A percentile compares a stretch with the other conserved stretches of the same genome.
Conservation (phyloP, 2,888 invertebrate species). For the Cantharis nigra region DNA sequence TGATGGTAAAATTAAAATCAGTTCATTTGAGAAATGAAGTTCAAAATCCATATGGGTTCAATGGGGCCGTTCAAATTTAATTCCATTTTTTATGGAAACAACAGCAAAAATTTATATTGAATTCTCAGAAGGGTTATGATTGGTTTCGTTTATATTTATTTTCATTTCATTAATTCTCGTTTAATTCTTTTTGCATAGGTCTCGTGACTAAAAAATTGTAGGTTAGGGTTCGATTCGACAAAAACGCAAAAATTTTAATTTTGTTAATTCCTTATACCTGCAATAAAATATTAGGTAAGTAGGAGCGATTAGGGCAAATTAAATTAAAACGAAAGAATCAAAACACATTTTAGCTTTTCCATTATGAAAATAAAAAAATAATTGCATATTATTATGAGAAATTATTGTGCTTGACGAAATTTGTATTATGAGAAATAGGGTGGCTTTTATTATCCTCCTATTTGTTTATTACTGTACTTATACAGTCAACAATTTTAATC, state of each 20-base stretch:
- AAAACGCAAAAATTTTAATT: not conserved
- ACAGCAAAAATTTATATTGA: not conserved
- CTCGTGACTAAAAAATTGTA: not conserved
- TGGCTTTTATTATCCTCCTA: not conserved
- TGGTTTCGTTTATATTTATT: not conserved
- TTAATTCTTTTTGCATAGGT: not conserved
- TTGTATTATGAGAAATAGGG: not conserved
- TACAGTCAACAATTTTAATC: not conserved
- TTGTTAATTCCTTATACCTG: not conserved
- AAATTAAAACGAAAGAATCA: not conserved
- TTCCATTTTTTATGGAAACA: not conserved
- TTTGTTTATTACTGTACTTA: not conserved
- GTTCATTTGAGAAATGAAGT: not conserved
- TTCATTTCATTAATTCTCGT: not conserved
- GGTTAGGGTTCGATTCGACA: not conserved
- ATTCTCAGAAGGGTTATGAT: not conserved
- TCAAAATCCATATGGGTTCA: not conserved
- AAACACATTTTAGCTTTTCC: not conserved
- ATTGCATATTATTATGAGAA: not conserved
- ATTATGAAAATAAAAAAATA: not conserved
- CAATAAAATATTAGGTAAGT: not conserved
- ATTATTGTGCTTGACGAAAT: not conserved
- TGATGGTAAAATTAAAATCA: not conserved
- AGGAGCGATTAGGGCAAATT: not conserved
- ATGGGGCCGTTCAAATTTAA: not conserved